Percentiles rank a stretch among this genome's conserved stretches.
Evolutionary conservation across 2,888 invertebrate genomes (phyloP).

Genomic region (Athripsodes cinereus): DNA sequence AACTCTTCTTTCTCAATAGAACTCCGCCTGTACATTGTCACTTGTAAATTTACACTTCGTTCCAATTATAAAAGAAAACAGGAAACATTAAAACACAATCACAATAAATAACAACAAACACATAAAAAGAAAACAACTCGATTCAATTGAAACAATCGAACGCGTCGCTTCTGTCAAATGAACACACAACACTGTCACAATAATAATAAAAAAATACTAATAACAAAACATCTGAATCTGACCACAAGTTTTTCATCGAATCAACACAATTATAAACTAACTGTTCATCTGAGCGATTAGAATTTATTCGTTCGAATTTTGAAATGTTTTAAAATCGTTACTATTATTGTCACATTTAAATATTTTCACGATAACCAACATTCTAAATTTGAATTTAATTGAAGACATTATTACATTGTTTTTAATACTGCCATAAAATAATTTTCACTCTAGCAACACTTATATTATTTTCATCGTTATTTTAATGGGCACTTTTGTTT

Average conservation of each 20-base stretch:
- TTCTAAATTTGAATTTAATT: background rate
- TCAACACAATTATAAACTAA: background rate
- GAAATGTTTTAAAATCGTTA: background rate
- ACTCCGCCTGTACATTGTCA: conserved; percentile 3
- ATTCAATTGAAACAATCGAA: no score
- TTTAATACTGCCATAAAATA: no score
- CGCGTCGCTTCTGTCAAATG: no score
- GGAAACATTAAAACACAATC: background rate
- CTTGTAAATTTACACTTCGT: background rate
- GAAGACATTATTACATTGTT: no score
- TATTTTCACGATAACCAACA: background rate
- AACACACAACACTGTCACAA: background rate
- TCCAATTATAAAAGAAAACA: background rate
- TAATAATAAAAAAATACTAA: background rate
- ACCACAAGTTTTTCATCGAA: no score
- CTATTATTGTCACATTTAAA: background rate
- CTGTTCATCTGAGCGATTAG: background rate
- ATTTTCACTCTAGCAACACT: no score
- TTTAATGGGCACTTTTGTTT: no score
- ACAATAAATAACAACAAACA: no score
- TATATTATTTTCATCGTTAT: no score
- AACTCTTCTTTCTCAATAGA: conserved; percentile 34
- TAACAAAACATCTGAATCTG: background rate
- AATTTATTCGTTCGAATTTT: background rate
- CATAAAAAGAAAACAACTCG: no score